Base-by-base conservation (phyloP, 1,140 invertebrate species). In the Leptestheria dahalacensis region DNA sequence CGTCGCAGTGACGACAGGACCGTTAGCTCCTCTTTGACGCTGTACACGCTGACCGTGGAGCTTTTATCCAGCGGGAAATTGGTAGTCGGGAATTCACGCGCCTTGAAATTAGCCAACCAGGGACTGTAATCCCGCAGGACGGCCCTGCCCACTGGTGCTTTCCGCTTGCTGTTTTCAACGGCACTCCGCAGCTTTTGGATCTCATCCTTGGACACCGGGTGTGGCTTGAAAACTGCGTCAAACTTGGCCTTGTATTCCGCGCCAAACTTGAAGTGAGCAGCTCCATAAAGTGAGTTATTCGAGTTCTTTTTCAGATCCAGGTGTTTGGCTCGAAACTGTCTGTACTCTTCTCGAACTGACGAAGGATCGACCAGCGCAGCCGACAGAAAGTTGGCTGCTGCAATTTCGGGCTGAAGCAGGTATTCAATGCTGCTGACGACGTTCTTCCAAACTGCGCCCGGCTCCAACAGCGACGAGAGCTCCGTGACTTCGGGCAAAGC, bases 41-140 rank as follows among this genome's bases (percentile, higher is more conserved):
- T 18, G n/a, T 60, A 28, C 1, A 50, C 23, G 2, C 26, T 50
- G 1, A 60, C 21, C 25, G 51, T 60, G 18, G 41, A 51, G 3
- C 28, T 49, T 15, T 33, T 60, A 1, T 50, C 47, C 20, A 15
- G 10, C n/a, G 53, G 26, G 33, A 55, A 55, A 24, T n/a, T 4
- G 12, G 23, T 25, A 29, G n/a, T 10, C 2, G 20, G 11, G 2
- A 15, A 3, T 1, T 28, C 48, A 11, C 26, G 21, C 15, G 26
- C 2, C 2, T 28, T 24, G 21, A 50, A 60, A 24, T 41, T 52
- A 12, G 58, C 58, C 21, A 60, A 60, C 58, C 58, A 60, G 3
- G 58, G 58, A 28, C 47, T 50, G 33, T 60, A 60, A 23, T 60
- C 49, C 12, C 33, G 23, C 6, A 60, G 49, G 15, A 48, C 23